phyloP scores from a whole-genome alignment of 2,797 vertebrate genomes.

The Prunella strophiata region DNA sequence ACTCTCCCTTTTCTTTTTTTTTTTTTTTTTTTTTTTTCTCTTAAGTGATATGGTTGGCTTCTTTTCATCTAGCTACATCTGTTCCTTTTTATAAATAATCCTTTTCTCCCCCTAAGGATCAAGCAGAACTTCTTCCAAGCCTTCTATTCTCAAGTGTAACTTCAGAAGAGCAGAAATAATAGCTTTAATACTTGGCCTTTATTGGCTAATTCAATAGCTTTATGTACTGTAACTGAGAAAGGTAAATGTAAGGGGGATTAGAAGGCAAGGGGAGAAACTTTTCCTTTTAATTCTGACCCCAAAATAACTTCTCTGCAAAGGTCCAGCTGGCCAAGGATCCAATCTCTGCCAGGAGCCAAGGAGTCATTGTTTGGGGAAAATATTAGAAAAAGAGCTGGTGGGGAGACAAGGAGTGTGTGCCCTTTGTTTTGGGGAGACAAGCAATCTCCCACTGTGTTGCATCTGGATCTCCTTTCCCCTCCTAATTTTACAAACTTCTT shows the following conservation, averaged over 20 bases:
- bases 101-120: constrained; percentile 28
- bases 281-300: neutral
- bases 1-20: neutral
- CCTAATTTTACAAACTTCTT: neutral
- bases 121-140: constrained; percentile 48
- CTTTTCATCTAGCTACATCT: constrained; percentile 52
- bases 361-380: neutral
- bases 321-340: neutral
- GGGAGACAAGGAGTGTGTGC: neutral
- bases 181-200: constrained; percentile 62
- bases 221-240: constrained; percentile 26
- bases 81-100: constrained; percentile 52
- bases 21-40: neutral
- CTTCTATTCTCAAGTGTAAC: constrained; percentile 51
- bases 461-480: neutral
- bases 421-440: neutral
- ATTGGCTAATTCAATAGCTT: constrained; percentile 54
- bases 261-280: neutral
- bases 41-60: neutral
- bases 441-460: neutral
- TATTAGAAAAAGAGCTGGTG: neutral
- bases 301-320: constrained; percentile 5
- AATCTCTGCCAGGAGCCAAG: neutral
- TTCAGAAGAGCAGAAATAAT: constrained; percentile 54
- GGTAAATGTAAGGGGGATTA: constrained; percentile 56